phyloP scores from a whole-genome alignment of 2,888 invertebrate genomes.

The Priocnemis perturbator region DNA sequence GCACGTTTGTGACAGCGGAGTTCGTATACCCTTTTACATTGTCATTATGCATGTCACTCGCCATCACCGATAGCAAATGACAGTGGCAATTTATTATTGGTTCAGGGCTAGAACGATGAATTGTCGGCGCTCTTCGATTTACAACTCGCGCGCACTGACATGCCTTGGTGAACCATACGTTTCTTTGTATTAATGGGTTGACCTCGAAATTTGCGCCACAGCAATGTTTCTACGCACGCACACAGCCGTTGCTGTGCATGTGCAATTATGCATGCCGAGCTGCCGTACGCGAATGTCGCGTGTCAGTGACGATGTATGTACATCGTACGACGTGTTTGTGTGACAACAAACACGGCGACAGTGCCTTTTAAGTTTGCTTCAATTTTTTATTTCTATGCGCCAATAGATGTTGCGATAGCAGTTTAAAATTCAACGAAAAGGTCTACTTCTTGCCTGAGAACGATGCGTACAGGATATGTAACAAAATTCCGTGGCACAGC shows the following conservation, averaged over 20 bases:
- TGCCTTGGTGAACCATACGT: not conserved
- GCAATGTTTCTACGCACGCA: not conserved
- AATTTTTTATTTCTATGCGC: too few relatives aligned
- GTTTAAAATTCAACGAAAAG: too few relatives aligned
- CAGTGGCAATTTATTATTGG: slow-evolving; percentile 1
- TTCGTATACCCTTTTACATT: not conserved
- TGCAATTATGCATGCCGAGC: too few relatives aligned
- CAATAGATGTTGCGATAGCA: too few relatives aligned
- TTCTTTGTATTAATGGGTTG: slow-evolving; percentile 2
- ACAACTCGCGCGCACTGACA: not conserved
- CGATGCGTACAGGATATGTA: too few relatives aligned
- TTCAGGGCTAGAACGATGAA: not conserved
- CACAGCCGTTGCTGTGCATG: not conserved
- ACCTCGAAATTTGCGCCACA: slow-evolving; percentile 10
- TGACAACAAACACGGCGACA: too few relatives aligned
- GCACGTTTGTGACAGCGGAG: too few relatives aligned
- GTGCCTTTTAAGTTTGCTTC: too few relatives aligned
- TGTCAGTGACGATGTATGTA: slow-evolving; percentile 10
- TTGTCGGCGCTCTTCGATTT: not conserved
- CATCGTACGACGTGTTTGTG: too few relatives aligned
- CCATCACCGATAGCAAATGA: not conserved
- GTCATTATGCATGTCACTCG: slow-evolving; percentile 4
- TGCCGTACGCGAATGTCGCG: slow-evolving; percentile 1
- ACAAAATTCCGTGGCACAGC: too few relatives aligned
- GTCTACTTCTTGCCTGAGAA: too few relatives aligned